phyloP scores from a whole-genome alignment of 2,797 vertebrate species.

The Intellagama lesueurii region DNA sequence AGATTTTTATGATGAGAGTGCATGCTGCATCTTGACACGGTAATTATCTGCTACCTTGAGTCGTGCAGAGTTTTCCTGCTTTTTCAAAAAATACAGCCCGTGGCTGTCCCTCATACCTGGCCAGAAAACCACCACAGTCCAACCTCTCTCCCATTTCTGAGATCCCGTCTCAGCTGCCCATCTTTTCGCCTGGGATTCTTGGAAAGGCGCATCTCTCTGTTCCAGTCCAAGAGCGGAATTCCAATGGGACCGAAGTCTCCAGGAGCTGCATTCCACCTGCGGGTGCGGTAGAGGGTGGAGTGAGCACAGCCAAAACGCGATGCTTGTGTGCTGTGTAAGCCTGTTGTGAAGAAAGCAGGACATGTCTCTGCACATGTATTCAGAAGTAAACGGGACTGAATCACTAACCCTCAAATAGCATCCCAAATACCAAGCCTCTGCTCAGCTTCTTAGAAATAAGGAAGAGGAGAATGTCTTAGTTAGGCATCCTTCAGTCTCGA shows the following conservation, averaged over 20 bases:
- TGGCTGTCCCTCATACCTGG: not conserved
- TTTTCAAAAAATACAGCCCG: not conserved
- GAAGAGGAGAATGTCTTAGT: not conserved
- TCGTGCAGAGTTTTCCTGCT: not conserved
- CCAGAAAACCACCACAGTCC: not conserved
- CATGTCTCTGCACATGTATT: not conserved
- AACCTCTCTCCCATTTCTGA: not conserved
- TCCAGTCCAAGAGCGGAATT: not conserved
- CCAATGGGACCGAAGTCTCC: not conserved
- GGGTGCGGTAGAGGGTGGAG: not conserved
- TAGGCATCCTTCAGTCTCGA: too few relatives aligned
- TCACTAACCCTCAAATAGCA: not conserved
- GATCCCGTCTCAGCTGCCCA: not conserved
- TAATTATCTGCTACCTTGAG: not conserved
- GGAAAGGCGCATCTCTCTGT: not conserved
- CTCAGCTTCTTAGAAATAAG: not conserved
- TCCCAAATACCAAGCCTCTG: not conserved
- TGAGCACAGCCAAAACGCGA: not conserved
- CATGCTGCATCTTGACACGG: not conserved
- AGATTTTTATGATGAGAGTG: not conserved
- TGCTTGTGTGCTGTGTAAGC: not conserved
- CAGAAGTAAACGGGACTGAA: not conserved
- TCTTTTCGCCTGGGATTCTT: not conserved
- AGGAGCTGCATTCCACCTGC: not conserved
- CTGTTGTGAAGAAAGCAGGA: not conserved